phyloP scores from a whole-genome alignment of 2,888 invertebrate genomes.

The Polymixis lichenea region DNA sequence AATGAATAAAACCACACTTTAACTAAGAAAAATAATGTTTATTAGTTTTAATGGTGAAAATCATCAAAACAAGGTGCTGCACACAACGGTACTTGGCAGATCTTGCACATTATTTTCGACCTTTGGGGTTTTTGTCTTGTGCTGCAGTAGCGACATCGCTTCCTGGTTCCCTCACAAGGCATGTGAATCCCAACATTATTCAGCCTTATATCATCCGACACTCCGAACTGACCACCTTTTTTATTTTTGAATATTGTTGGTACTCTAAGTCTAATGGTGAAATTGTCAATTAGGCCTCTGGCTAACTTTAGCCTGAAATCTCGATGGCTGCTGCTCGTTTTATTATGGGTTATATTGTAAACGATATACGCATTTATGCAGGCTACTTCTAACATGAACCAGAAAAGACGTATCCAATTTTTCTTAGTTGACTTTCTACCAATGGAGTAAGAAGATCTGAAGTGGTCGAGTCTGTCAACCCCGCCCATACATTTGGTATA shows the following conservation, averaged over 20 bases:
- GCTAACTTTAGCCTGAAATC: constrained; percentile 34
- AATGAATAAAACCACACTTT: constrained; percentile 8
- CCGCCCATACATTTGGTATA: constrained; percentile 23
- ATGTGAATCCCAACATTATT: no score
- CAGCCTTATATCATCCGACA: no score
- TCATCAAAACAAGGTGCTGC: constrained; percentile 24
- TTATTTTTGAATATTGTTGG: no score
- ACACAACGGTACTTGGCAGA: constrained; percentile 36
- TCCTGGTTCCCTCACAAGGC: no score
- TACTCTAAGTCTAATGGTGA: constrained; percentile 25
- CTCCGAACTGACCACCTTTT: no score
- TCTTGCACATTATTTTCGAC: constrained; percentile 32
- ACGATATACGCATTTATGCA: constrained; percentile 42
- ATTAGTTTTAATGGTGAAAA: constrained; percentile 13
- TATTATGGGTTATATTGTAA: constrained; percentile 27
- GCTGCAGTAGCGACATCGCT: constrained; percentile 43
- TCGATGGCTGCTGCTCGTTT: constrained; percentile 37
- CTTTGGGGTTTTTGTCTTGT: constrained; percentile 37
- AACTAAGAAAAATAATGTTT: constrained; percentile 13
- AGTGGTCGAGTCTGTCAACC: constrained; percentile 22
- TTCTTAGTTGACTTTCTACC: constrained; percentile 35
- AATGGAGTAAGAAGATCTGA: constrained; percentile 26
- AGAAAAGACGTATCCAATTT: constrained; percentile 37
- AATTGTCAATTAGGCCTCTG: constrained; percentile 34
- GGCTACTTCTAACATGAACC: constrained; percentile 35